These are phyloP conservation scores for Procambarus virginalis DNA, from an alignment of 1,140 invertebrate genomes.

Conservation along the genomic window DNA sequence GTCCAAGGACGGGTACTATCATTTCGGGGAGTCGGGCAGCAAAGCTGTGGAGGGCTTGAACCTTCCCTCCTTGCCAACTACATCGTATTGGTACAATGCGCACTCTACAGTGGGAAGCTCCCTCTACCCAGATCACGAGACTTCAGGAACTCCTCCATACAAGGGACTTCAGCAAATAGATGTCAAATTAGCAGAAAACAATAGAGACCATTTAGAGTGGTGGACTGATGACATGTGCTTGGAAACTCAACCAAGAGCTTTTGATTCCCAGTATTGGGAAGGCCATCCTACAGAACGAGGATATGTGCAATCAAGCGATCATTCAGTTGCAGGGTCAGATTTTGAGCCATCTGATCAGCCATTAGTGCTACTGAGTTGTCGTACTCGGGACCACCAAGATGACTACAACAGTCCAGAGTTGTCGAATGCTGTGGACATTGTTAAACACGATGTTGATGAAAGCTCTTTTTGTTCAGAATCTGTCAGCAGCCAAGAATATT, in stretches of 20 bases:
- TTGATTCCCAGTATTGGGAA: constrained; percentile 48
- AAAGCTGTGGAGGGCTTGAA: constrained; percentile 27
- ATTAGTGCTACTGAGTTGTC: constrained; percentile 11
- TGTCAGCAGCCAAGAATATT: constrained; percentile 42
- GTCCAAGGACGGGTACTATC: constrained; percentile 28
- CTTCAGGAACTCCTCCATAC: not conserved
- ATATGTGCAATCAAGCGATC: constrained; percentile 29
- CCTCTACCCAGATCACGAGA: constrained; percentile 24
- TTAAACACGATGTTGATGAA: constrained; percentile 24
- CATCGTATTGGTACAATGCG: constrained; percentile 55
- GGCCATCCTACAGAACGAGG: constrained; percentile 15
- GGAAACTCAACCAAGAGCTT: constrained; percentile 21
- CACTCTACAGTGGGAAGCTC: constrained; percentile 47
- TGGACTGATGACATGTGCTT: constrained; percentile 41
- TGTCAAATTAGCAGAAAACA: constrained; percentile 13
- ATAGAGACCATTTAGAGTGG: constrained; percentile 44
- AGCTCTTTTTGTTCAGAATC: constrained; percentile 32
- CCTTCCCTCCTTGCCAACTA: constrained; percentile 46
- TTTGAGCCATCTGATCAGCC: constrained; percentile 10
- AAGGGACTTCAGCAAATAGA: constrained; percentile 14
- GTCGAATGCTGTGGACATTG: not conserved
- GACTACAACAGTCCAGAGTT: constrained; percentile 12
- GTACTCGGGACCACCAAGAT: not conserved
- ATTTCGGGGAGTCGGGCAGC: not conserved
- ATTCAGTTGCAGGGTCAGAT: not conserved